A percentile compares a stretch with the other conserved stretches of the same genome.
Evolutionary conservation across 2,113 vertebrate species (phyloP).

Genomic region (Podarcis muralis): DNA sequence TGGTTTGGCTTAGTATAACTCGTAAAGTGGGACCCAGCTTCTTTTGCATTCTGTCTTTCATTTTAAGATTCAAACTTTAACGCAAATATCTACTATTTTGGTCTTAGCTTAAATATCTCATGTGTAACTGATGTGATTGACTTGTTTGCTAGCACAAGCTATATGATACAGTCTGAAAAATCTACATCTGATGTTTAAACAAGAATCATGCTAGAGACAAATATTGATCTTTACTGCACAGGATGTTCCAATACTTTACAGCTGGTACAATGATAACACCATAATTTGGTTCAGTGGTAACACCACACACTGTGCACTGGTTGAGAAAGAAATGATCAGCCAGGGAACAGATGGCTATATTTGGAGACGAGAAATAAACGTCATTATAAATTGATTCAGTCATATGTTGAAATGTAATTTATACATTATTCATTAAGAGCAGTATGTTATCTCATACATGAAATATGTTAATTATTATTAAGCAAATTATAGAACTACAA

Average conservation of each 20-base stretch:
- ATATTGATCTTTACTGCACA: constrained; percentile 25
- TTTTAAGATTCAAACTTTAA: not conserved
- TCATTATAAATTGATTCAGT: constrained; percentile 8
- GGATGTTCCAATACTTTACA: constrained; percentile 3
- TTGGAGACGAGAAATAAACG: constrained; percentile 17
- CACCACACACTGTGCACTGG: not conserved
- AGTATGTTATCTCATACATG: not conserved
- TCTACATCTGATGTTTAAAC: constrained; percentile 2
- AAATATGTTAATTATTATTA: not conserved
- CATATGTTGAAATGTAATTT: constrained; percentile 24
- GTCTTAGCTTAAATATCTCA: not conserved
- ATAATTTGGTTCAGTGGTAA: not conserved
- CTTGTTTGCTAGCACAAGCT: not conserved
- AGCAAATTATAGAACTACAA: not conserved
- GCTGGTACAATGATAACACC: not conserved
- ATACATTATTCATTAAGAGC: not conserved
- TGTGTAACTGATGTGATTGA: no score
- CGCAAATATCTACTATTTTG: not conserved
- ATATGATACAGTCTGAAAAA: not conserved
- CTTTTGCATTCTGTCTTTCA: not conserved
- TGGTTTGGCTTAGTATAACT: no score
- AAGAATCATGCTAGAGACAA: constrained; percentile 3
- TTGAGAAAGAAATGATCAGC: constrained; percentile 32
- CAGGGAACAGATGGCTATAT: constrained; percentile 39
- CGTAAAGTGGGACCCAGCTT: not conserved